These are phyloP conservation scores for Apostichopus parvimensis DNA, from an alignment of 35 echinoderm and acorn worm species.

Conservation along the genomic window DNA sequence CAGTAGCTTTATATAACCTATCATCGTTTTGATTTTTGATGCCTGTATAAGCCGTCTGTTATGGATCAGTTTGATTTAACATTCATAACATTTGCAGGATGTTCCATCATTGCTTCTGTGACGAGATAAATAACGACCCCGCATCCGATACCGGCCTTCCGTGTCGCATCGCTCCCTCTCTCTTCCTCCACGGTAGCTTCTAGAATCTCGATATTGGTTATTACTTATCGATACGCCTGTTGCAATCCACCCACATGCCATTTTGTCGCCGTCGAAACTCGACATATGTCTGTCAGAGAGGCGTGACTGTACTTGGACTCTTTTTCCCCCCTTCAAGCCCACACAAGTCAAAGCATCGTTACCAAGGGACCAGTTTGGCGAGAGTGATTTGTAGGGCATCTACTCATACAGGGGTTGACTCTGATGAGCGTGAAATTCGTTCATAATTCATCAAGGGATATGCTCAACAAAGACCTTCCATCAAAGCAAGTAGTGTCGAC, in stretches of 20 bases:
- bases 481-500: neutral
- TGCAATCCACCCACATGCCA: neutral
- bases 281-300: conserved; percentile 9
- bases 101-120: too few species aligned
- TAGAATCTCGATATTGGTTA: too few species aligned
- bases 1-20: too few species aligned
- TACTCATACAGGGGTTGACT: neutral
- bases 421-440: conserved; percentile 43
- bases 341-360: conserved; percentile 15
- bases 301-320: neutral
- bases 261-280: neutral
- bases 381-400: conserved; percentile 17
- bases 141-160: too few species aligned
- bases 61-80: too few species aligned
- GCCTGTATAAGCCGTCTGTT: too few species aligned
- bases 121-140: too few species aligned
- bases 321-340: neutral
- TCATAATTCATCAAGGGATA: conserved; percentile 28
- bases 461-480: neutral
- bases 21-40: too few species aligned
- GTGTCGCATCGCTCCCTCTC: too few species aligned
- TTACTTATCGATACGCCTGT: neutral
- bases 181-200: too few species aligned
- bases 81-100: too few species aligned
- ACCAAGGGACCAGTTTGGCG: conserved; percentile 5